Conservation (phyloP, 37 sponge, comb jelly and placozoan species). For the Cladorhizidae sp. region DNA sequence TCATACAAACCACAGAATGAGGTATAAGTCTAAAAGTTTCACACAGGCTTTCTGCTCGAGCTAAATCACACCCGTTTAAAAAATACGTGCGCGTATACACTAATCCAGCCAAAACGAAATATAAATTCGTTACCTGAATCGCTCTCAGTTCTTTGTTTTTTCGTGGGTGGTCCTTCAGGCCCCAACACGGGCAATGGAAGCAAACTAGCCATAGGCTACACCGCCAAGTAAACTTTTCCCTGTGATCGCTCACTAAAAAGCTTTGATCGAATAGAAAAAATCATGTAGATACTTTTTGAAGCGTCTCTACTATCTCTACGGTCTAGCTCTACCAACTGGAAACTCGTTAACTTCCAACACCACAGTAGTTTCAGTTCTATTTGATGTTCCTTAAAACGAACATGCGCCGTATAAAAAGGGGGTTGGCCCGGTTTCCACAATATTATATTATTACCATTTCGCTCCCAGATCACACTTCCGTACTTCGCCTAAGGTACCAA, state of each 20-base stretch:
- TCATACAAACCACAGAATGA: too few relatives aligned
- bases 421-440: too few relatives aligned
- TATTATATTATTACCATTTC: too few relatives aligned
- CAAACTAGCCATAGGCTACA: constrained; percentile 18
- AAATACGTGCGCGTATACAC: too few relatives aligned
- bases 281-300: background rate
- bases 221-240: background rate
- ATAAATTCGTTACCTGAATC: background rate
- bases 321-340: background rate
- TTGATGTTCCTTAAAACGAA: too few relatives aligned
- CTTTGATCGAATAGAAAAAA: background rate
- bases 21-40: too few relatives aligned
- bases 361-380: constrained; percentile 14
- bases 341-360: background rate
- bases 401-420: too few relatives aligned
- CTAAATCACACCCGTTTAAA: too few relatives aligned
- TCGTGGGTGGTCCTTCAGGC: constrained; percentile 27
- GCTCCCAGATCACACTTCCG: too few relatives aligned
- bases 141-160: constrained; percentile 35
- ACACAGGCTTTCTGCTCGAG: too few relatives aligned
- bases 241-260: background rate
- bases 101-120: too few relatives aligned
- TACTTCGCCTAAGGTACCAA: too few relatives aligned
- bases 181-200: background rate
- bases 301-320: background rate